Base-by-base conservation (phyloP, 64 coral and sea anemone species). In the Platygyra sinensis region DNA sequence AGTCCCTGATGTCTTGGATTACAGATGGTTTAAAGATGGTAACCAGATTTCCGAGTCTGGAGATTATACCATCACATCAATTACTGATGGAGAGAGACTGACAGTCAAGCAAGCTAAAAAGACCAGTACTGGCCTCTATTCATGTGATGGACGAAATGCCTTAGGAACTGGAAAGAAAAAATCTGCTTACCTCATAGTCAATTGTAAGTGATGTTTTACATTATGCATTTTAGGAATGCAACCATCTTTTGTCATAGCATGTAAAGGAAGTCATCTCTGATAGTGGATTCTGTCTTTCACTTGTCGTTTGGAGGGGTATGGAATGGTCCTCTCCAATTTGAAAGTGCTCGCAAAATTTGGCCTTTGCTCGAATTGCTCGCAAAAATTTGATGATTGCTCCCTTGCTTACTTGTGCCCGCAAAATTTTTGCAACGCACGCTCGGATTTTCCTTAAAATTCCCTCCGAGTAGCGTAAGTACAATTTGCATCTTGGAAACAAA, bases 1-100 rank as follows among this genome's bases (percentile, higher is more conserved):
- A 31, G 50, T 87, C 2, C 94, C 94, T 3, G 1, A 5, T 17
- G 60, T 12, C 1, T 76, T 67, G 73, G 15, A 29, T 10, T 96
- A 90, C 69, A 50, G 74, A 22, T 96, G 94, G 94, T 96, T 90
- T 88, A 96, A 90, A 28, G 50, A 75, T 49, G 32, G 27, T 3
- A 63, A 15, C 8, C 8, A 24, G 60, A 39, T 60, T 9, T 72
- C 22, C 62, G 15, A 6, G 63, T 76, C 72, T 59, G 76, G 81
- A 73, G 89, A 90, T 27, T 96, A 90, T 89, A 50, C 74, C 42
- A 89, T 90, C 24, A 30, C 17, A 17, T 11, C 55, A 62, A 28
- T 42, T n/a, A 22, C 60, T 20, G 36, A 22, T 69, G 65, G 9
- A 31, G 25, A 60, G 5, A 38, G 0, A 62, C 46, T 96, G 30